Evolutionary conservation across 2,113 vertebrate genomes (phyloP), one percentile per base, ranked within the genome.

Genomic region (Abramis brama): DNA sequence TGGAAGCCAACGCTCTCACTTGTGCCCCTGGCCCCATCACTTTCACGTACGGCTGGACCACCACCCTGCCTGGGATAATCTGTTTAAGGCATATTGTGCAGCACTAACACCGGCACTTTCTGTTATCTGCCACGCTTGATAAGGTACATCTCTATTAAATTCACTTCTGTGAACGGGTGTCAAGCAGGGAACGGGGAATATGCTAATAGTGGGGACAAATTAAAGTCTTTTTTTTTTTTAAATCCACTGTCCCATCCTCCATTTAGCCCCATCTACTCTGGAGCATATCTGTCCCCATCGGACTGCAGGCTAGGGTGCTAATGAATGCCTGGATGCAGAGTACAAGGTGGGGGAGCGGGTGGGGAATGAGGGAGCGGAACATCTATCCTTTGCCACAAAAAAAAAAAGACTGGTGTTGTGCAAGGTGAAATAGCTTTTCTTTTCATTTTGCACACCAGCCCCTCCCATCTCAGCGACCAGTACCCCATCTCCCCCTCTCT

Each of bases 71-170:
- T 2, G 8, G 39, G 93, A 93, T 97, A 97, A 97, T 96, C 94
- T 96, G 94, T 95, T 98, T 96, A 92, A 97, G 96, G 95, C 94
- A 96, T 95, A 96, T 94, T 94, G 96, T 96, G 94, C 90, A 93
- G 95, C 94, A 96, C 97, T 97, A 96, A 95, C 94, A 95, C 94
- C 89, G 93, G 95, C 95, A 96, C 96, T 97, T 97, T 96, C 96
- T 95, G 94, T 97, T 97, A 98, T 96, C 96, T 95, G 96, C 91
- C 92, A 90, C 93, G 95, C 92, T 96, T 96, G 96, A 98, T 98
- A 97, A 98, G 96, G 95, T 96, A 97, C 96, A 96, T 97, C 97
- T 98, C 97, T 97, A 98, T 97, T 97, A 97, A 97, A 98, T 97
- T 96, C 95, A 92, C 94, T 78, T 94, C 95, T 96, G 94, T 96